phyloP scores from a whole-genome alignment of 2,888 invertebrate genomes.

The Elysia crispata region DNA sequence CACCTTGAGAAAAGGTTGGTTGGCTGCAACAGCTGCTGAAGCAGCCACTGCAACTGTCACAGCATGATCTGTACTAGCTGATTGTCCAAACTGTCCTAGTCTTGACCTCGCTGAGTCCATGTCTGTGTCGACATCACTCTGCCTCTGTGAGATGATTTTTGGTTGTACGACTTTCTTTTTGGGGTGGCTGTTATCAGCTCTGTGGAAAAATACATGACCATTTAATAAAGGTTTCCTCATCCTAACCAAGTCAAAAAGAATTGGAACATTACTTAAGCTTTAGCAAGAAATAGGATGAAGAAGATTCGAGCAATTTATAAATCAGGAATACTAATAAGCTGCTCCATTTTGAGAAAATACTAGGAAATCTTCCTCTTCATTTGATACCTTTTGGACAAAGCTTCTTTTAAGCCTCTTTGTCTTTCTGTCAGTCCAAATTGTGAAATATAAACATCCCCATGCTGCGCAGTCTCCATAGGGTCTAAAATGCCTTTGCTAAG shows the following conservation, averaged over 20 bases:
- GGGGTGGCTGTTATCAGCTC: constrained; percentile 35
- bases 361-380: no score
- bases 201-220: constrained; percentile 29
- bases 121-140: constrained; percentile 10
- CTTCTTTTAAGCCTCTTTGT: constrained; percentile 64
- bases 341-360: no score
- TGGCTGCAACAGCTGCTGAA: constrained; percentile 73
- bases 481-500: constrained; percentile 57
- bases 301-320: no score
- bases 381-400: constrained; percentile 69
- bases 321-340: no score
- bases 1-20: constrained; percentile 74
- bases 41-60: constrained; percentile 72
- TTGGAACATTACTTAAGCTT: no score
- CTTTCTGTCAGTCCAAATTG: constrained; percentile 65
- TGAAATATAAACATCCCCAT: constrained; percentile 65
- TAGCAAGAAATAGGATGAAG: no score
- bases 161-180: constrained; percentile 43
- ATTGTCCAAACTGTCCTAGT: constrained; percentile 65
- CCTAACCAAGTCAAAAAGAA: no score
- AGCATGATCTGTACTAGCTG: constrained; percentile 55
- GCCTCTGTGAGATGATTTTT: constrained; percentile 32
- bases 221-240: background rate
- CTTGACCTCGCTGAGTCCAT: constrained; percentile 48
- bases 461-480: constrained; percentile 53